phyloP scores from a whole-genome alignment of 2,797 vertebrate species.

The Astyanax mexicanus region DNA sequence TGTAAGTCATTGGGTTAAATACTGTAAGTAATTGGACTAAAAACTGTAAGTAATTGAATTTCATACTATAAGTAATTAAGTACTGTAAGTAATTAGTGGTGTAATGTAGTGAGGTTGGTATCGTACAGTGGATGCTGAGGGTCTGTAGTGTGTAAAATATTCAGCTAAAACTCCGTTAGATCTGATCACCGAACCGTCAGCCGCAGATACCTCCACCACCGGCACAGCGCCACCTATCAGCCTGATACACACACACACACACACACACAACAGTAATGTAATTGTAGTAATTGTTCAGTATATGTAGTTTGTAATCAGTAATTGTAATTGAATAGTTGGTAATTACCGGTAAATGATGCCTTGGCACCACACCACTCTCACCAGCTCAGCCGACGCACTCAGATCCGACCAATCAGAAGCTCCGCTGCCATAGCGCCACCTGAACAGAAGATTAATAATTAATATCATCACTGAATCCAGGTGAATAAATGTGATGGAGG shows the following conservation, averaged over 20 bases:
- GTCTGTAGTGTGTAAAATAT: slow-evolving; percentile 83
- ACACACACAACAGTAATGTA: background rate
- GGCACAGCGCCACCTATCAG: slow-evolving; percentile 76
- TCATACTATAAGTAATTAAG: no score
- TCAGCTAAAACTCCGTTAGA: slow-evolving; percentile 83
- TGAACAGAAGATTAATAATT: slow-evolving; percentile 57
- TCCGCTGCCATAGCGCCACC: slow-evolving; percentile 81
- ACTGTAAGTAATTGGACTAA: no score
- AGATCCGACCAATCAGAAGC: slow-evolving; percentile 57
- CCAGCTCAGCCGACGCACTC: slow-evolving; percentile 72
- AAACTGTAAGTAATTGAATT: no score
- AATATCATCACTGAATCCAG: background rate
- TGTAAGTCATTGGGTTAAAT: no score
- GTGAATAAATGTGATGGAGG: no score
- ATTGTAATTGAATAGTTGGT: background rate
- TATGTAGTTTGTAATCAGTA: no score
- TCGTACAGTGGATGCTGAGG: slow-evolving; percentile 35
- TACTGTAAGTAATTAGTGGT: no score
- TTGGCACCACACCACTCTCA: slow-evolving; percentile 85
- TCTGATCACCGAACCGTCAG: slow-evolving; percentile 88
- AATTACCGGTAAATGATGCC: slow-evolving; percentile 86
- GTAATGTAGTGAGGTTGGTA: no score
- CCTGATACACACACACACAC: slow-evolving; percentile 67
- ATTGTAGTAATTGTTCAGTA: background rate
- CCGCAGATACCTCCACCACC: slow-evolving; percentile 85